phyloP scores from a whole-genome alignment of 2,888 invertebrate genomes.

The Aleiodes alternator region DNA sequence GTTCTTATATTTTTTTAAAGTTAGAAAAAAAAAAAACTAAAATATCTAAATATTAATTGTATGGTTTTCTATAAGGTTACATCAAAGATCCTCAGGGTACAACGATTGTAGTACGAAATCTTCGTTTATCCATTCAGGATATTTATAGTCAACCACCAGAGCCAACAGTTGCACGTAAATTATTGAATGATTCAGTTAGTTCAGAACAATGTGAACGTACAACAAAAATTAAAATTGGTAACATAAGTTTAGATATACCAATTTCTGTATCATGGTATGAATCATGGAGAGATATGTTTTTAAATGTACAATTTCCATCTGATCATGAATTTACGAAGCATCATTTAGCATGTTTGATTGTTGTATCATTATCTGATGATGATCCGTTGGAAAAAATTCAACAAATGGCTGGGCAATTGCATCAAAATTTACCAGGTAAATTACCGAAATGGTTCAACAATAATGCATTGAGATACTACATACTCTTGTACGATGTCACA shows the following conservation, averaged over 20 bases:
- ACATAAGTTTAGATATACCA: conserved; percentile 82
- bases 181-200: conserved; percentile 89
- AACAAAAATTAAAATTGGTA: conserved; percentile 78
- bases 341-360: conserved; percentile 88
- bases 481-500: conserved; percentile 90
- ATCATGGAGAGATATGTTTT: conserved; percentile 93
- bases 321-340: conserved; percentile 98
- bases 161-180: conserved; percentile 87
- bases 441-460: conserved; percentile 89
- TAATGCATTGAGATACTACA: conserved; percentile 90
- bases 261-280: conserved; percentile 95
- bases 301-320: conserved; percentile 90
- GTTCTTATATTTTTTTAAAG: neutral
- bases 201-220: conserved; percentile 79
- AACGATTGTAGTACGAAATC: conserved; percentile 83
- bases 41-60: neutral
- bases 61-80: conserved; percentile 79
- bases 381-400: conserved; percentile 90
- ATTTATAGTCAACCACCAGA: conserved; percentile 89
- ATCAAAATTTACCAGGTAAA: conserved; percentile 86
- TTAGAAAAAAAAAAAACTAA: neutral
- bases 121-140: conserved; percentile 88
- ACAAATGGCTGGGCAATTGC: conserved; percentile 86
- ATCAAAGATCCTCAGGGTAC: conserved; percentile 90
- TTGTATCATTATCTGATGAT: conserved; percentile 83